Base-by-base conservation (phyloP, 2,797 vertebrate genomes). In the Acipenser transmontanus region DNA sequence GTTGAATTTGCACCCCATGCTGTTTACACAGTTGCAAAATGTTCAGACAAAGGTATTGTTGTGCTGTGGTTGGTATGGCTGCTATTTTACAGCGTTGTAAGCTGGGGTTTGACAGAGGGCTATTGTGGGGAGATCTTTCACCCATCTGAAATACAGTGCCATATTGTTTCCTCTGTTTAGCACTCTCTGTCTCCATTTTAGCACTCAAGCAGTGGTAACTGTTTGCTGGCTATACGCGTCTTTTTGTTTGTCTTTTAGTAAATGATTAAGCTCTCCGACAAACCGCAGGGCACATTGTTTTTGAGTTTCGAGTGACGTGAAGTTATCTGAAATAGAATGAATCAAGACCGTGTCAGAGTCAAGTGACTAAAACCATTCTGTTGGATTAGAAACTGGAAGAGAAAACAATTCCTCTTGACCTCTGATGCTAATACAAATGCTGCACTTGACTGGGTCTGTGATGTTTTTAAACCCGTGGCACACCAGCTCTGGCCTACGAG, bases 61-160 rank as follows among this genome's bases (percentile, higher is more conserved):
- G 75, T 77, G 67, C 59, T 73, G 50, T 51, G 50, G 68, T 65
- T 68, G 56, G 57, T 50, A 57, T 12, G 47, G 6, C 62, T 67
- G 68, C 75, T 77, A 47, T 0, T n/a, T 66, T n/a, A 59, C 54
- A 49, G 64, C 47, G 69, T 70, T 68, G 62, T 71, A 59, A 6
- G 70, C 66, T 70, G 67, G 71, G 80, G 72, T 71, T 81, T 74
- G 69, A 72, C 72, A 76, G 75, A 78, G 78, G 70, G 77, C 74
- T 59, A 50, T 76, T 84, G 71, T 74, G 76, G 67, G 77, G 64
- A 77, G 73, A 80, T 79, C 82, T 70, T 72, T 74, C 66, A 78
- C 65, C 68, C n/a, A 10, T 70, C 67, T 77, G 50, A 68, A 63
- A n/a, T 59, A 83, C 80, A 82, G 75, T 75, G 13, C 75, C 72